Conservation (phyloP, 2,888 invertebrate species). For the Agonum fuliginosum region DNA sequence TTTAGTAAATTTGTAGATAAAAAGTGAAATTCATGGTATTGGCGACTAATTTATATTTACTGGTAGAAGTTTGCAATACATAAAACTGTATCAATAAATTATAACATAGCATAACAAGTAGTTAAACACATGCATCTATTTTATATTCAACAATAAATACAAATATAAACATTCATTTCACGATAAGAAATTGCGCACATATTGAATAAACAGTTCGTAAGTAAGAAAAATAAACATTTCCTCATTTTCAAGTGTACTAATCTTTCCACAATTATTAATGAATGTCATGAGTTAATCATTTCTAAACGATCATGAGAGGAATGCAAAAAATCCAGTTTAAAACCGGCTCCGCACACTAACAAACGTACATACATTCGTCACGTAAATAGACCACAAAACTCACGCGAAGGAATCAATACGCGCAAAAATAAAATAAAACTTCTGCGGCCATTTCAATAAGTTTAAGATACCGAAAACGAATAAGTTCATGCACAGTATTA, state of each 20-base stretch:
- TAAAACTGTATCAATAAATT: no score
- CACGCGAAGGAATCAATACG: constrained; percentile 45
- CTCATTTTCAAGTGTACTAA: constrained; percentile 28
- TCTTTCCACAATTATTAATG: constrained; percentile 28
- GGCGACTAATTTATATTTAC: no score
- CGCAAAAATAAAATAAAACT: constrained; percentile 17
- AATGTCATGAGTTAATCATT: constrained; percentile 43
- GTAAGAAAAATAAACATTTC: constrained; percentile 11
- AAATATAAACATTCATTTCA: constrained; percentile 17
- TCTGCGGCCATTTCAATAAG: background rate
- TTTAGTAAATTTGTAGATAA: no score
- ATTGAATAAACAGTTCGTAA: background rate
- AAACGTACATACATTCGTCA: constrained; percentile 31
- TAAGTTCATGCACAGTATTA: constrained; percentile 4
- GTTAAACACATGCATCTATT: constrained; percentile 18
- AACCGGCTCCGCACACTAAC: constrained; percentile 34
- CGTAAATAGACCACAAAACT: constrained; percentile 39
- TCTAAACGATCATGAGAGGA: constrained; percentile 35
- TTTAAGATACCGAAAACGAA: background rate
- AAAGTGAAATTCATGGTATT: no score
- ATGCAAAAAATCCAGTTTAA: constrained; percentile 47
- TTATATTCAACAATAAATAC: constrained; percentile 14
- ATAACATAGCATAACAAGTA: background rate
- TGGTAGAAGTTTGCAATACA: no score
- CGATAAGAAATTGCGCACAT: constrained; percentile 28